Percentiles rank a stretch among this genome's conserved stretches.
Conservation (phyloP, 30 jellyfish, hydroid and myxozoan species). For the Cassiopea andromeda region DNA sequence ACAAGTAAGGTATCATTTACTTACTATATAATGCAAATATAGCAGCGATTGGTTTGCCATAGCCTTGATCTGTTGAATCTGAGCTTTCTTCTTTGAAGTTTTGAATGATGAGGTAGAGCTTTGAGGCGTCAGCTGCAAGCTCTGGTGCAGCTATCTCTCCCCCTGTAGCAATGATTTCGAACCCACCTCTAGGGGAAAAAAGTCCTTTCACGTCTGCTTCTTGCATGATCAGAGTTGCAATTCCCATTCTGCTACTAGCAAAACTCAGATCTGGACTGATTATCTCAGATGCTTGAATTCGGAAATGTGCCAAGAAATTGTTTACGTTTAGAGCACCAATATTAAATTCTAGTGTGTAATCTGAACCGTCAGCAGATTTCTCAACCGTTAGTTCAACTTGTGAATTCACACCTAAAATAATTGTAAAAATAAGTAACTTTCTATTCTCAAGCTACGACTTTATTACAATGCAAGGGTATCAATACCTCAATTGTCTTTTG, state of each 20-base stretch:
- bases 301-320: slow-evolving; percentile 17
- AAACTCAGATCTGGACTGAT: slow-evolving; percentile 1
- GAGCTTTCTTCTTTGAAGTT: background rate
- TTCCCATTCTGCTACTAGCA: slow-evolving; percentile 26
- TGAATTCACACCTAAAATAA: background rate
- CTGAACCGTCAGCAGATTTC: slow-evolving; percentile 7
- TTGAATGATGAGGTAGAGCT: slow-evolving; percentile 38
- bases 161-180: slow-evolving; percentile 50
- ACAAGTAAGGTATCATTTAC: background rate
- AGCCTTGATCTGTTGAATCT: slow-evolving; percentile 1
- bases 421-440: background rate
- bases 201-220: slow-evolving; percentile 35
- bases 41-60: slow-evolving; percentile 41
- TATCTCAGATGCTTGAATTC: slow-evolving; percentile 3
- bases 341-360: background rate
- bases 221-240: slow-evolving; percentile 5
- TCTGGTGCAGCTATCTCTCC: slow-evolving; percentile 34
- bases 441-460: too few relatives aligned
- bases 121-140: slow-evolving; percentile 43
- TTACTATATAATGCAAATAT: slow-evolving; percentile 23
- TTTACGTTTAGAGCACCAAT: slow-evolving; percentile 7
- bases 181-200: slow-evolving; percentile 54
- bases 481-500: too few relatives aligned
- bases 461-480: too few relatives aligned
- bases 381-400: slow-evolving; percentile 22